phyloP scores from a whole-genome alignment of 1,140 invertebrate genomes.

The Spodoptera litura region DNA sequence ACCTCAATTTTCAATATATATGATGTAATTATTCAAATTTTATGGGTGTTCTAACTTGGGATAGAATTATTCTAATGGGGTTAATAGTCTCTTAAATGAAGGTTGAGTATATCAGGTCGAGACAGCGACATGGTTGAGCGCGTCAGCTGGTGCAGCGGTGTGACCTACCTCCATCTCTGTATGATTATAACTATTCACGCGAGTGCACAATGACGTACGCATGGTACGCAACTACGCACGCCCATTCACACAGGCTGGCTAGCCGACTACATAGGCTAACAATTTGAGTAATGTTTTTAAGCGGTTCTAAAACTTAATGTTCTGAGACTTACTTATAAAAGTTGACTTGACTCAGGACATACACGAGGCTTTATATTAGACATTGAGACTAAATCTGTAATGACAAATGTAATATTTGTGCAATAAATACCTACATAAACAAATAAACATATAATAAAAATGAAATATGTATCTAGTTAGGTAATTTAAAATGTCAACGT shows the following conservation, averaged over 20 bases:
- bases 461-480: too few relatives aligned
- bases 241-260: constrained; percentile 6
- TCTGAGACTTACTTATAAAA: too few relatives aligned
- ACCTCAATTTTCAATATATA: constrained; percentile 36
- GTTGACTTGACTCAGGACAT: too few relatives aligned
- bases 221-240: constrained; percentile 31
- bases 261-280: not conserved
- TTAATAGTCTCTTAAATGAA: constrained; percentile 36
- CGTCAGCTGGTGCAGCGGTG: constrained; percentile 33
- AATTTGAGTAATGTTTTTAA: not conserved
- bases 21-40: constrained; percentile 44
- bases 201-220: constrained; percentile 58
- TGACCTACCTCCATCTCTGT: constrained; percentile 3
- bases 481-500: too few relatives aligned
- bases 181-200: constrained; percentile 58
- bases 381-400: too few relatives aligned
- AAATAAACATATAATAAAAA: too few relatives aligned
- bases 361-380: too few relatives aligned
- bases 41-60: constrained; percentile 13
- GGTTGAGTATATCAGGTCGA: constrained; percentile 22
- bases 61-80: constrained; percentile 41
- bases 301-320: too few relatives aligned
- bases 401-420: too few relatives aligned
- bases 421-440: too few relatives aligned
- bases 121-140: constrained; percentile 50